phyloP scores from a whole-genome alignment of 2,113 vertebrate genomes.

The Sinocyclocheilus maitianheensis region DNA sequence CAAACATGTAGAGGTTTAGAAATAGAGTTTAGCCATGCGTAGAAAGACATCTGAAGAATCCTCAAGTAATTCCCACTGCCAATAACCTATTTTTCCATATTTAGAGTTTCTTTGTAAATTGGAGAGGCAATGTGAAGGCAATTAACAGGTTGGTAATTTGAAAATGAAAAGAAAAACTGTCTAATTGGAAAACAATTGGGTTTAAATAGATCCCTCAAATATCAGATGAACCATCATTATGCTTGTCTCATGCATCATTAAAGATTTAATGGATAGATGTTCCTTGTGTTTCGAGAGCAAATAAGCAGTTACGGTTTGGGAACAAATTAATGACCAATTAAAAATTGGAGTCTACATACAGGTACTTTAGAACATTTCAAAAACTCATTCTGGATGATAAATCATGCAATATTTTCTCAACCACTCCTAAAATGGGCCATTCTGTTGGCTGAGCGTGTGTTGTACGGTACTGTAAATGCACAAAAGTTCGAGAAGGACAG shows the following conservation, averaged over 20 bases:
- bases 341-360: background rate
- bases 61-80: background rate
- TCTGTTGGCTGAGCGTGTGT: background rate
- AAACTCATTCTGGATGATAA: background rate
- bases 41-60: background rate
- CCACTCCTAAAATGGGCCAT: background rate
- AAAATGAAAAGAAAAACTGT: background rate
- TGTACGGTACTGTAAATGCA: background rate
- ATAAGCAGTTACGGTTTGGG: background rate
- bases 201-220: background rate
- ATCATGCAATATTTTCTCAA: background rate
- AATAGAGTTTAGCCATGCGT: background rate
- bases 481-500: background rate
- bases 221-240: background rate
- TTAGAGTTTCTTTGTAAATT: background rate
- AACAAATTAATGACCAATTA: background rate
- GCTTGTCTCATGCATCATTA: background rate
- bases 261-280: background rate
- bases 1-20: background rate
- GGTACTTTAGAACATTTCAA: background rate
- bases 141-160: background rate
- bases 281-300: background rate
- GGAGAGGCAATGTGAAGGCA: background rate
- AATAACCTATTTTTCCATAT: background rate
- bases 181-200: background rate